Conservation (phyloP, 1,140 invertebrate genomes). For the Goniozus legneri region DNA sequence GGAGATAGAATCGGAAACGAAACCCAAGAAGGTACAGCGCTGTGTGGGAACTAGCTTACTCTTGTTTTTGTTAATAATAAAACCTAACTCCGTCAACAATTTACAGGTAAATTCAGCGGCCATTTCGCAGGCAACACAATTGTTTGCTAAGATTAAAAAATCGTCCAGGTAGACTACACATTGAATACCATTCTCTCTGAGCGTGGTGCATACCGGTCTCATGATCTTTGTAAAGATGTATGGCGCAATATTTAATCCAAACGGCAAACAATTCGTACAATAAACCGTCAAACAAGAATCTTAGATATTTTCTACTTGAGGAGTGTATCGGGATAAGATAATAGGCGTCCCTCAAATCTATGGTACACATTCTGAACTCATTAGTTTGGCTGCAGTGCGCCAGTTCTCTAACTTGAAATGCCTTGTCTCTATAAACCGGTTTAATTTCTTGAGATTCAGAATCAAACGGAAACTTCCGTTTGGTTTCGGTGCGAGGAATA, state of each 20-base stretch:
- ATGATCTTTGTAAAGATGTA: background rate
- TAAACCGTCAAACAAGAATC: background rate
- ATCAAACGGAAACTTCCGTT: background rate
- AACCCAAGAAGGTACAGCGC: slow-evolving; percentile 5
- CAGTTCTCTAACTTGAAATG: background rate
- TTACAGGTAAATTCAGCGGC: background rate
- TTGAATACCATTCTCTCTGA: background rate
- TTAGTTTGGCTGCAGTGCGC: background rate
- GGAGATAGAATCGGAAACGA: slow-evolving; percentile 1
- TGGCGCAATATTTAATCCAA: background rate
- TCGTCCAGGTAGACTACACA: slow-evolving; percentile 13
- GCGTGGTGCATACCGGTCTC: background rate
- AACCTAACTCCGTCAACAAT: slow-evolving; percentile 1
- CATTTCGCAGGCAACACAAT: background rate
- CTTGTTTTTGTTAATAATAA: slow-evolving; percentile 8
- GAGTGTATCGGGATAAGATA: background rate
- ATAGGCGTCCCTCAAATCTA: background rate
- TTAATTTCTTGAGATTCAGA: background rate
- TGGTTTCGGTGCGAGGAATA: background rate
- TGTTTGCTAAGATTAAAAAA: slow-evolving; percentile 1
- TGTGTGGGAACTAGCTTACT: background rate
- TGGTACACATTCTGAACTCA: slow-evolving; percentile 20
- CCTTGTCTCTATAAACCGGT: background rate
- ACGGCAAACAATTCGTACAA: background rate
- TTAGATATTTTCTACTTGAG: background rate